phyloP scores from a whole-genome alignment of 2,113 vertebrate genomes.

The Mustelus asterias region DNA sequence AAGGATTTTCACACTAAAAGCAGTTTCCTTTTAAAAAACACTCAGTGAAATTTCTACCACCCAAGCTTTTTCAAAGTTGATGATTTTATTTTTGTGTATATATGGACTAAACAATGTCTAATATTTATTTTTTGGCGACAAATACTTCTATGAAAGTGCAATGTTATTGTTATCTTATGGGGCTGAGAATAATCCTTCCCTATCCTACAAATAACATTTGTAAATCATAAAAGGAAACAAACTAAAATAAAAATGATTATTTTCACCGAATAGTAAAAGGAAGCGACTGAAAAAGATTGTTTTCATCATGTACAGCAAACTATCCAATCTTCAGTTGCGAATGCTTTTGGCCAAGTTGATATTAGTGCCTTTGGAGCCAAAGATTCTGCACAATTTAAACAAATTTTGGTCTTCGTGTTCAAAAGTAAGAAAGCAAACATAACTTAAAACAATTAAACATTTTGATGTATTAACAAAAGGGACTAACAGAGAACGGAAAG shows the following conservation, averaged over 20 bases:
- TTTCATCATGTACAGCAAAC: background rate
- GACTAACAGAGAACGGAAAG: background rate
- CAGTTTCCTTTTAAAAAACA: background rate
- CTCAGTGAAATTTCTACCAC: background rate
- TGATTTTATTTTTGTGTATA: background rate
- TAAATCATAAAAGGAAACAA: background rate
- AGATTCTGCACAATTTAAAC: constrained; percentile 1
- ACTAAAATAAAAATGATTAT: background rate
- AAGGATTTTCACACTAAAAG: background rate
- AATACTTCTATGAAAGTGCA: background rate
- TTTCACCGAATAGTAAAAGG: background rate
- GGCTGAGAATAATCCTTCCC: background rate
- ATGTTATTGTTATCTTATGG: constrained; percentile 7
- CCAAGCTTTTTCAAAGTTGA: background rate
- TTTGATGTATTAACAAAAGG: background rate
- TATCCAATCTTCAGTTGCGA: background rate
- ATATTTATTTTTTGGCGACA: background rate
- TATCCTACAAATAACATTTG: constrained; percentile 14
- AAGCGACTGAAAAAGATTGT: background rate
- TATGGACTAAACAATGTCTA: background rate
- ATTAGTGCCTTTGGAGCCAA: background rate
- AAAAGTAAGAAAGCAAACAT: background rate
- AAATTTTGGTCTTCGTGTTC: background rate
- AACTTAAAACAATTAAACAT: background rate
- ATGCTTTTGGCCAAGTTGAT: background rate